Percentiles rank a stretch among this genome's conserved stretches.
phyloP scores from a whole-genome alignment of 2,888 invertebrate species.

The Tupiocoris notatus region DNA sequence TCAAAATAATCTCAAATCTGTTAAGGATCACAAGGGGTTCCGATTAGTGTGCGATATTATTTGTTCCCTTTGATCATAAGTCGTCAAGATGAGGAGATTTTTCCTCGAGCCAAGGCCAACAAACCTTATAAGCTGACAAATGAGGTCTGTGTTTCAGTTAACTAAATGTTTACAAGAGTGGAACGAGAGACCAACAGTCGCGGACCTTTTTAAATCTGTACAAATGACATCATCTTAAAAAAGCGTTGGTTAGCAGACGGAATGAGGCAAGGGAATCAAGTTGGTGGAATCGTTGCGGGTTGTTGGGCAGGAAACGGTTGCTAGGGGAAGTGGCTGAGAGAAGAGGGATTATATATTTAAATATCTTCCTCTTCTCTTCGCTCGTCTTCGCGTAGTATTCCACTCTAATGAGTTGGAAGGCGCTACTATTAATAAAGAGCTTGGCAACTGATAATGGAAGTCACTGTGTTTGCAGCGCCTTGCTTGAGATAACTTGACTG shows the following conservation, averaged over 20 bases:
- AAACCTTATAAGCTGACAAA: slow-evolving; percentile 25
- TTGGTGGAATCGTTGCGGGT: no score
- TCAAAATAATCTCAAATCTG: not conserved
- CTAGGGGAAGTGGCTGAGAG: not conserved
- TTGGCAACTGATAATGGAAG: slow-evolving; percentile 45
- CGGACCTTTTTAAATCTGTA: slow-evolving; percentile 36
- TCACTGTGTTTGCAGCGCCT: slow-evolving; percentile 23
- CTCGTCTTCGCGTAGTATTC: not conserved
- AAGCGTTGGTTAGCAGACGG: not conserved
- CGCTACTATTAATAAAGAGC: slow-evolving; percentile 44
- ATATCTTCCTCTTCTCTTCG: slow-evolving; percentile 27
- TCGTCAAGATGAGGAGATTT: slow-evolving; percentile 1
- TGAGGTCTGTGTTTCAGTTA: slow-evolving; percentile 36
- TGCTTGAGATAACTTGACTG: slow-evolving; percentile 24
- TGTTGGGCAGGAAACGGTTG: no score
- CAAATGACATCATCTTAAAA: slow-evolving; percentile 38
- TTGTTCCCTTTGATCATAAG: slow-evolving; percentile 25
- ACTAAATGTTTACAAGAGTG: slow-evolving; percentile 40
- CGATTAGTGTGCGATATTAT: not conserved
- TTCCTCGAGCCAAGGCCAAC: not conserved
- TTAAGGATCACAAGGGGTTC: not conserved
- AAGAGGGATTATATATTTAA: slow-evolving; percentile 36
- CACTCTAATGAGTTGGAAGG: slow-evolving; percentile 3
- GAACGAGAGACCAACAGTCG: slow-evolving; percentile 33
- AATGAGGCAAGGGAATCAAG: not conserved